Conservation (phyloP, 1,140 invertebrate genomes). For the Notospermus geniculatus region DNA sequence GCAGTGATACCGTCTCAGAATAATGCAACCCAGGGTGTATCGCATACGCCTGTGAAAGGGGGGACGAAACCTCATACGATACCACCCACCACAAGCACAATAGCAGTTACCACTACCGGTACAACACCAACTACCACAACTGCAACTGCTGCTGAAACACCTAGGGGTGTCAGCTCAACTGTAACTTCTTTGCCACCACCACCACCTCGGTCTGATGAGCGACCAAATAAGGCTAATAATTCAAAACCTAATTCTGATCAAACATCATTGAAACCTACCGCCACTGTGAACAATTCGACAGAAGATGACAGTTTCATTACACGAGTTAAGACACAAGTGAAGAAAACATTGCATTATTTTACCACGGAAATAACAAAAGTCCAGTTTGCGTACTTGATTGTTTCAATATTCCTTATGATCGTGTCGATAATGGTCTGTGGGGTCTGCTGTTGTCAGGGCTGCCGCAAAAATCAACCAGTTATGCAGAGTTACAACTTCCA, state of each 20-base stretch:
- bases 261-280: constrained; percentile 4
- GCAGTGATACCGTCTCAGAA: constrained; percentile 8
- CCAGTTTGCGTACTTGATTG: constrained; percentile 57
- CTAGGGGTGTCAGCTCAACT: constrained; percentile 14
- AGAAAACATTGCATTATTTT: constrained; percentile 37
- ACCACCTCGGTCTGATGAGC: background rate
- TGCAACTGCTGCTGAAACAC: constrained; percentile 5
- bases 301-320: background rate
- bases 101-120: constrained; percentile 16
- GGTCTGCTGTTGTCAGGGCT: constrained; percentile 51
- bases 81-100: constrained; percentile 11
- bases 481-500: constrained; percentile 22
- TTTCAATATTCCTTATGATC: constrained; percentile 53
- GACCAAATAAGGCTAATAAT: constrained; percentile 17
- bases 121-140: constrained; percentile 9
- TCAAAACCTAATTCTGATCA: constrained; percentile 10
- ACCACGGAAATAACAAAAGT: constrained; percentile 51
- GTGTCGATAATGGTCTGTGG: constrained; percentile 54
- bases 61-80: constrained; percentile 8
- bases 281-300: constrained; percentile 3
- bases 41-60: constrained; percentile 2
- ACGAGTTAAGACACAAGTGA: background rate
- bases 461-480: constrained; percentile 35
- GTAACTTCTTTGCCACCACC: constrained; percentile 13
- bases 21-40: background rate